Evolutionary conservation across 2,113 vertebrate genomes (phyloP), one percentile per base, ranked within the genome.

Genomic region (Pantherophis guttatus): DNA sequence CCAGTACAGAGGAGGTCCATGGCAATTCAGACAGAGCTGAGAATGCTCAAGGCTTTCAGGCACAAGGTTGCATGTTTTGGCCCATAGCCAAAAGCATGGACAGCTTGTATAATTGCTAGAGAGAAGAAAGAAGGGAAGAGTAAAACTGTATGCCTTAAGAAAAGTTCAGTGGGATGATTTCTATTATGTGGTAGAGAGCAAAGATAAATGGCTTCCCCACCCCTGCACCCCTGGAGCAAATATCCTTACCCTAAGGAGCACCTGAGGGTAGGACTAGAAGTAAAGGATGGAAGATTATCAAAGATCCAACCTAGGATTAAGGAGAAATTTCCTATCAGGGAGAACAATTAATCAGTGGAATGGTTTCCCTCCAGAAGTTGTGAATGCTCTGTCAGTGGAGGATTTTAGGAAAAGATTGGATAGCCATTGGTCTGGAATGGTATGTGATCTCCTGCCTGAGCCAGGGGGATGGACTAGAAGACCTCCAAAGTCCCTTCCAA

Each of bases 1-100:
- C 55, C 0, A 10, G 39, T 9, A 58, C 33, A 1, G 54, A 87
- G 93, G 6, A 1, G 90, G 52, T 55, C 58, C 90, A 33, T 0
- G 65, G 55, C n/a, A 52, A 59, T 91, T 93, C 94, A 91, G 92
- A 89, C 44, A 91, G 59, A 86, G 59, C 91, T 58, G n/a, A 5
- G 29, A 57, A 65, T 1, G 39, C n/a, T 57, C 90, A 59, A 58
- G 44, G 53, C 54, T 94, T 52, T 87, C 65, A 6, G 86, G 87
- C 86, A 93, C n/a, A 10, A 12, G 7, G 39, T 91, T 88, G 48
- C 24, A 52, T 88, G 94, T 26, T 92, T 94, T 90, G 86, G 88
- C 54, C 29, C 6, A 0, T 0, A 52, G 91, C 88, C 12, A 23
- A 75, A 39, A 39, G 75, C 75, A 59, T 50, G 11, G 65, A 48